Evolutionary conservation across 23 tunicate genomes (phyloP).

Genomic region (Botrylloides violaceus): DNA sequence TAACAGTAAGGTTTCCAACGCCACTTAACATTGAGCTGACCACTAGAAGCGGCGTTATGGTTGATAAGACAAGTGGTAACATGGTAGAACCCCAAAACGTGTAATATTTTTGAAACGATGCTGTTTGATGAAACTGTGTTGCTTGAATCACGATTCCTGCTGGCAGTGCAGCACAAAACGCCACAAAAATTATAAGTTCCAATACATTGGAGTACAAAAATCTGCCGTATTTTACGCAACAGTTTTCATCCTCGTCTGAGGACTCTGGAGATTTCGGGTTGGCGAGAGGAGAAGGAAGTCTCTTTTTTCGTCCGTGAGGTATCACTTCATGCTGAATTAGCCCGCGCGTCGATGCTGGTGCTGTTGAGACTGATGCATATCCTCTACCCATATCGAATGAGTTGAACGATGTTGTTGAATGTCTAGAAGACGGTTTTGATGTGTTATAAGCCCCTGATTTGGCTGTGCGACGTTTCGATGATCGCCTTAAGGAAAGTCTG

Average conservation of each 20-base stretch:
- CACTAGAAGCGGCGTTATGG: slow-evolving; percentile 9
- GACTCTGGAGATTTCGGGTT: not conserved
- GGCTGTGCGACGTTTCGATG: not conserved
- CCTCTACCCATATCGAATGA: slow-evolving; percentile 21
- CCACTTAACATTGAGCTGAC: slow-evolving; percentile 23
- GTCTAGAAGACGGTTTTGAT: slow-evolving; percentile 17
- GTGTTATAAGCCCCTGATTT: not conserved
- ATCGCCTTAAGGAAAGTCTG: slow-evolving; percentile 14
- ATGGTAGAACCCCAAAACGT: slow-evolving; percentile 21
- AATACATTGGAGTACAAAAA: slow-evolving; percentile 16
- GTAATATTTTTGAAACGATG: slow-evolving; percentile 12
- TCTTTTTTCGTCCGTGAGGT: slow-evolving; percentile 9
- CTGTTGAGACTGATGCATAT: slow-evolving; percentile 18
- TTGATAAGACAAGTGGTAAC: slow-evolving; percentile 16
- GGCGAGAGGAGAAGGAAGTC: not conserved
- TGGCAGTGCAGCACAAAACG: slow-evolving; percentile 16
- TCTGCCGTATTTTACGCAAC: slow-evolving; percentile 7
- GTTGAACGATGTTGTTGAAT: slow-evolving; percentile 20
- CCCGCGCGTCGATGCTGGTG: slow-evolving; percentile 23
- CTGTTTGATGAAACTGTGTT: not conserved
- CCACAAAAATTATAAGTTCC: slow-evolving; percentile 16
- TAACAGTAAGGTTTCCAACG: slow-evolving; percentile 1
- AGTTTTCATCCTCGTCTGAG: slow-evolving; percentile 3
- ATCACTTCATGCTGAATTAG: slow-evolving; percentile 20
- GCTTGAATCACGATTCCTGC: slow-evolving; percentile 22